Percentiles rank a stretch among this genome's conserved stretches.
Conservation (phyloP, 2,888 invertebrate species). For the Chymomyza procnemis region DNA sequence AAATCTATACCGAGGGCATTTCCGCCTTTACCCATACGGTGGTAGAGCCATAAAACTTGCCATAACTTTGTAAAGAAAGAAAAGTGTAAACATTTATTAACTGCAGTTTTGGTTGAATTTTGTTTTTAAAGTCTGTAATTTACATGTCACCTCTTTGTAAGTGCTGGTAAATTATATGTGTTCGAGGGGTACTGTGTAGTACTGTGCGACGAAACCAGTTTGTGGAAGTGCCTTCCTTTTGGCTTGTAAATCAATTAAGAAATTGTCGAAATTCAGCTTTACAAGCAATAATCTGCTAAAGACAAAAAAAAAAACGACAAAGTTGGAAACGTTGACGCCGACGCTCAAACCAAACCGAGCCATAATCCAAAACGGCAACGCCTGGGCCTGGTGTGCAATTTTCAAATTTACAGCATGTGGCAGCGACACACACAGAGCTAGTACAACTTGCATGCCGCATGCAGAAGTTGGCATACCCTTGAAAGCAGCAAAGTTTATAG, state of each 20-base stretch:
- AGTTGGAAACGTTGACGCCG: not conserved
- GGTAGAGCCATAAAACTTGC: not conserved
- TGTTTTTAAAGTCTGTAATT: not conserved
- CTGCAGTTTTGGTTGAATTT: not conserved
- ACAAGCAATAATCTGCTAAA: not conserved
- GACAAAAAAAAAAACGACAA: not conserved
- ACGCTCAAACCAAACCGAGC: constrained; percentile 6
- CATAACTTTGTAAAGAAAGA: not conserved
- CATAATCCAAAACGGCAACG: constrained; percentile 19
- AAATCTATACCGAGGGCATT: constrained; percentile 43
- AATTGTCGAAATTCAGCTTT: constrained; percentile 55
- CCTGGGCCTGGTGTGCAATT: constrained; percentile 19
- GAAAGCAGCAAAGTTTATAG: not conserved
- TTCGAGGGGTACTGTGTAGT: not conserved
- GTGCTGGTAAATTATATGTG: not conserved
- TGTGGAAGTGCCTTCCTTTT: not conserved
- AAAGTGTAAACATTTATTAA: not conserved
- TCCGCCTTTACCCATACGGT: constrained; percentile 37
- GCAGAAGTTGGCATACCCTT: not conserved
- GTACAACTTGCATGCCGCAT: not conserved
- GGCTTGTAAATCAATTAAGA: constrained; percentile 63
- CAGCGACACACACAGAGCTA: not conserved
- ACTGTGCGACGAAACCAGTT: no score
- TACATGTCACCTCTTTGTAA: not conserved
- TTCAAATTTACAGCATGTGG: constrained; percentile 12